These are phyloP conservation scores for Meriones unguiculatus DNA, from an alignment of 2,113 vertebrate genomes.

Conservation along the genomic window DNA sequence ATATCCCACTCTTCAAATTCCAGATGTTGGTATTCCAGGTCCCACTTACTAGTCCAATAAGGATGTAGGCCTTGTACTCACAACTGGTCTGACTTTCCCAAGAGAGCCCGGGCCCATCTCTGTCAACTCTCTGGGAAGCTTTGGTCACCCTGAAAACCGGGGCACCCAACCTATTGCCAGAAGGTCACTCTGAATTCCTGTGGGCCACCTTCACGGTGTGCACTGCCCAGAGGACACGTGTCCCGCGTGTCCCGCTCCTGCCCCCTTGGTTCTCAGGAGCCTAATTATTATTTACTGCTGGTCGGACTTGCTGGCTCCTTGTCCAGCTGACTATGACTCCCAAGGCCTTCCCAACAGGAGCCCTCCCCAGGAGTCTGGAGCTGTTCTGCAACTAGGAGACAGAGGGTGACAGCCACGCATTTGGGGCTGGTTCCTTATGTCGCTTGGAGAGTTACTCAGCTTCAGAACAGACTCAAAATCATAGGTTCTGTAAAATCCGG, in stretches of 20 bases:
- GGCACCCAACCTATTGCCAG: not conserved
- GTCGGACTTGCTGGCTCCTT: not conserved
- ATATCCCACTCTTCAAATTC: not conserved
- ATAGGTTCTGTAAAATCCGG: slow-evolving; percentile 45
- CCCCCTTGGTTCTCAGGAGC: not conserved
- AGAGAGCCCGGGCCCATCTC: not conserved
- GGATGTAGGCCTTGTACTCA: not conserved
- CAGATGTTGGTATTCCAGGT: not conserved
- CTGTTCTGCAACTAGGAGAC: not conserved
- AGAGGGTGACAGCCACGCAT: slow-evolving; percentile 1
- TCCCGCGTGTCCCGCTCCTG: not conserved
- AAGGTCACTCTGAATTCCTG: not conserved
- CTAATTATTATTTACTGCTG: slow-evolving; percentile 51
- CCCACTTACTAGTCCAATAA: not conserved
- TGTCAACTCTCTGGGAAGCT: not conserved
- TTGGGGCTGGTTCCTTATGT: slow-evolving; percentile 19
- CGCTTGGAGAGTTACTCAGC: not conserved
- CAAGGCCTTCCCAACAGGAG: not conserved
- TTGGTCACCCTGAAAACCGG: slow-evolving; percentile 21
- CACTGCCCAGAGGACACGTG: not conserved
- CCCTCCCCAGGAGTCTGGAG: not conserved
- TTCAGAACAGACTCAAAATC: slow-evolving; percentile 51
- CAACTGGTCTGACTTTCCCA: not conserved
- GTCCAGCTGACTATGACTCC: slow-evolving; percentile 27
- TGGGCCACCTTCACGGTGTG: not conserved